Base-by-base conservation (phyloP, 2,113 vertebrate species). In the Tachysurus fulvidraco region DNA sequence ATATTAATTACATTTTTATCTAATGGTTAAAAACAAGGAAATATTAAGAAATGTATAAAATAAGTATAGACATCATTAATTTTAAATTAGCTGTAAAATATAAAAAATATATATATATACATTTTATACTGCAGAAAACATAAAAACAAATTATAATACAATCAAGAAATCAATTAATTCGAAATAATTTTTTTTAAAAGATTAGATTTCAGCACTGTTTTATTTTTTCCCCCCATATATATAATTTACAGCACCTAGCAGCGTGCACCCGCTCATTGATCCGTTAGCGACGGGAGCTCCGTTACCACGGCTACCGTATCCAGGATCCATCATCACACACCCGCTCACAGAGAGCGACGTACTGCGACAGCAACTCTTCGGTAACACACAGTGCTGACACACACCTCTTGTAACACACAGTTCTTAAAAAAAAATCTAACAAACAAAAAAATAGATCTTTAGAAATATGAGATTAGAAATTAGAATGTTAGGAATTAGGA, bases 301-400 rank as follows among this genome's bases (percentile, higher is more conserved):
- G 91, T 96, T 99, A 91, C 96, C 98, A 85, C 96, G 98, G 91
- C 97, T 99, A 93, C 98, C 98, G 10, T 99, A 99, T 92, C 98
- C 97, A 77, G 97, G 97, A 90, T 97, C 98, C 87, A 97, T 99
- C 92, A 96, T 99, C 93, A 96, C 98, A 94, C 98, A 99, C 92
- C 97, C 98, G 93, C 96, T 99, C 91, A 97, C 98, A 94, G 98
- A 99, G 94, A 99, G 98, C 60, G 98, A 99, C 95, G 98, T 99
- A 92, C 96, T 99, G 91, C 97, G 98, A 93, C 98, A 99, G 94
- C 98, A 99, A 95, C 97, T 99, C 93, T 99, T 99, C 90, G 98
- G 98, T 99, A 96, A 97, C 96, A 91, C 69, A 17, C 55, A 46
- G 41, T 44, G 44, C 67, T 44, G 0, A 67, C 36, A 28, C 59